Percentiles rank a stretch among this genome's conserved stretches.
phyloP scores from a whole-genome alignment of 1,140 invertebrate genomes.

The Ceratina japonica region DNA sequence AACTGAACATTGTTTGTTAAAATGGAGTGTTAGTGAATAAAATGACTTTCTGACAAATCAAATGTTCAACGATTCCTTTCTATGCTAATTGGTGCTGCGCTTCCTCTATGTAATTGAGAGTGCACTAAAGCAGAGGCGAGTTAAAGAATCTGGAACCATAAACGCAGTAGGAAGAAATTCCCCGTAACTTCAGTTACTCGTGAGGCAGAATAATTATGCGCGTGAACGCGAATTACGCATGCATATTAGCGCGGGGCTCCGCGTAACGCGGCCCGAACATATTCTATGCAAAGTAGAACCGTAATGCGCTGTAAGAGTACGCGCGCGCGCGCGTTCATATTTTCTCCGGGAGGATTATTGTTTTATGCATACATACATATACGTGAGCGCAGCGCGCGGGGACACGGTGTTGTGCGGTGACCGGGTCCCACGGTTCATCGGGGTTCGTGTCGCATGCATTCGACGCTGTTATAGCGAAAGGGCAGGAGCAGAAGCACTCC shows the following conservation, averaged over 20 bases:
- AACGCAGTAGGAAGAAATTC: conserved; percentile 3
- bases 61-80: background rate
- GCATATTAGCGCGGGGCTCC: background rate
- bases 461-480: conserved; percentile 53
- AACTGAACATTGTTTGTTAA: too few relatives aligned
- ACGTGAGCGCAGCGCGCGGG: background rate
- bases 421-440: conserved; percentile 33
- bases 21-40: background rate
- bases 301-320: background rate
- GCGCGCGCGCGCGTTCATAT: background rate
- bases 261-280: background rate
- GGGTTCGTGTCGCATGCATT: conserved; percentile 37
- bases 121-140: background rate
- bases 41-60: too few relatives aligned
- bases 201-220: background rate
- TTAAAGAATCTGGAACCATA: background rate
- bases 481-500: conserved; percentile 45
- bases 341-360: background rate
- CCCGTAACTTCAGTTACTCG: background rate
- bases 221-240: background rate
- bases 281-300: background rate
- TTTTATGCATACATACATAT: conserved; percentile 6
- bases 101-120: background rate
- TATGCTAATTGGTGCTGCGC: background rate
- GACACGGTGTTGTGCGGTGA: conserved; percentile 20